Conservation (phyloP, 92 coral and sea anemone genomes). For the Pocillopora meandrina region DNA sequence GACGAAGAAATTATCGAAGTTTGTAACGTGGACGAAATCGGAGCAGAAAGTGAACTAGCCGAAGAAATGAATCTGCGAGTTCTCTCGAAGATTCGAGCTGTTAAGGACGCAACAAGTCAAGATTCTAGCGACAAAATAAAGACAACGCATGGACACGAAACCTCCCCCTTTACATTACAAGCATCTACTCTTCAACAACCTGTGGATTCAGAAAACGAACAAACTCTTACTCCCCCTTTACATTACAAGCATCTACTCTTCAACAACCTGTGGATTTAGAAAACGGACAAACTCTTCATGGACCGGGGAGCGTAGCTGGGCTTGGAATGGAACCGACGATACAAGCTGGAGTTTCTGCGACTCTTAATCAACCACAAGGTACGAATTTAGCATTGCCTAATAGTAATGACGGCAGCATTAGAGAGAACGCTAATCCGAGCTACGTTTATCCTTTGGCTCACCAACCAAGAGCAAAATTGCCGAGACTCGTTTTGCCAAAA, state of each 20-base stretch:
- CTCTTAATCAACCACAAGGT: too few species aligned
- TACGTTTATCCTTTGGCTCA: too few species aligned
- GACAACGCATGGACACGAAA: background rate
- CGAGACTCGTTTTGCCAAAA: slow-evolving; percentile 47
- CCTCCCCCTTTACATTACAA: background rate
- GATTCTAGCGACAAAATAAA: background rate
- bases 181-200: too few species aligned
- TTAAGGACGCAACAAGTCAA: slow-evolving; percentile 6
- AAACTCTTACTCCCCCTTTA: background rate
- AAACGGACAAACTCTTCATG: slow-evolving; percentile 18
- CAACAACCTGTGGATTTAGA: slow-evolving; percentile 12
- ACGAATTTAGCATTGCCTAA: too few species aligned
- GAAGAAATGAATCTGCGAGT: slow-evolving; percentile 49
- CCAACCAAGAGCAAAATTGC: slow-evolving; percentile 38
- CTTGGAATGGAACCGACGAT: background rate
- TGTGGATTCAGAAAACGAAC: background rate
- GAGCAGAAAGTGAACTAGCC: slow-evolving; percentile 43
- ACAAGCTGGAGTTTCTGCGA: too few species aligned
- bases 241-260: too few species aligned
- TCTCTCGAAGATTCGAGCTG: slow-evolving; percentile 31
- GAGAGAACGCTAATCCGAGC: background rate
- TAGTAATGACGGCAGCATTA: slow-evolving; percentile 2
- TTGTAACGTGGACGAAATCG: slow-evolving; percentile 49
- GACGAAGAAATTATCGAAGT: slow-evolving; percentile 33
- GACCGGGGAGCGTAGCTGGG: slow-evolving; percentile 7